These are phyloP conservation scores for Paramisgurnus dabryanus DNA, from an alignment of 2,113 vertebrate genomes.

Conservation along the genomic window DNA sequence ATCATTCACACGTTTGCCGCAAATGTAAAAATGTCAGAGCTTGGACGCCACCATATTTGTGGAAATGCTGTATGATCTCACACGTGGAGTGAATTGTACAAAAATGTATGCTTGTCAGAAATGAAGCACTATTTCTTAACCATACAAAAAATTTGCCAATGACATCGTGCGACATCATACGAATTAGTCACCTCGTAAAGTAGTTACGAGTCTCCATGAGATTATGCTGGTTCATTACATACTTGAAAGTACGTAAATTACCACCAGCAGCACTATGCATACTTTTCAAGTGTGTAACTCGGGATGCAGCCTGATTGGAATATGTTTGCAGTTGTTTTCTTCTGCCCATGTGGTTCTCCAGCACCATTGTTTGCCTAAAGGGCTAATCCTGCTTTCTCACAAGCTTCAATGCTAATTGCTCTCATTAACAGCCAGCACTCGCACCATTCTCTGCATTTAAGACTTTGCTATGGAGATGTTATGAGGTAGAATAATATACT, in stretches of 20 bases:
- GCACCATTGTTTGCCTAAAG: conserved; percentile 17
- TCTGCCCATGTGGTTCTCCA: conserved; percentile 2
- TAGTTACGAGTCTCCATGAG: too few species aligned
- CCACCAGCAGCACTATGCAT: neutral
- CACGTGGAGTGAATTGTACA: too few species aligned
- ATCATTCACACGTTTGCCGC: too few species aligned
- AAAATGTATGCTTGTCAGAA: too few species aligned
- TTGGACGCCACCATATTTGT: too few species aligned
- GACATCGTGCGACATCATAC: too few species aligned
- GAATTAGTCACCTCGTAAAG: too few species aligned
- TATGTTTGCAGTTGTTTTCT: conserved; percentile 8
- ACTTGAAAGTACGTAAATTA: conserved; percentile 3
- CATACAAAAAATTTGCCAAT: too few species aligned
- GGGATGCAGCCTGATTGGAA: neutral
- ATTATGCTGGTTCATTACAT: neutral
- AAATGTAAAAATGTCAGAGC: too few species aligned
- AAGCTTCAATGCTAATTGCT: conserved; percentile 70
- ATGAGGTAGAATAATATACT: conserved; percentile 62
- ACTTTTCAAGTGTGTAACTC: neutral
- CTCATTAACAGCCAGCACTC: conserved; percentile 69
- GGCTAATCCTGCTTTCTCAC: conserved; percentile 13
- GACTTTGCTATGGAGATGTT: conserved; percentile 66
- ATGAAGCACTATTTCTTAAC: too few species aligned
- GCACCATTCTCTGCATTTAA: conserved; percentile 73
- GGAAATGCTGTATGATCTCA: too few species aligned